Evolutionary conservation across 2,113 vertebrate species (phyloP).

Genomic region (Apodemus sylvaticus): DNA sequence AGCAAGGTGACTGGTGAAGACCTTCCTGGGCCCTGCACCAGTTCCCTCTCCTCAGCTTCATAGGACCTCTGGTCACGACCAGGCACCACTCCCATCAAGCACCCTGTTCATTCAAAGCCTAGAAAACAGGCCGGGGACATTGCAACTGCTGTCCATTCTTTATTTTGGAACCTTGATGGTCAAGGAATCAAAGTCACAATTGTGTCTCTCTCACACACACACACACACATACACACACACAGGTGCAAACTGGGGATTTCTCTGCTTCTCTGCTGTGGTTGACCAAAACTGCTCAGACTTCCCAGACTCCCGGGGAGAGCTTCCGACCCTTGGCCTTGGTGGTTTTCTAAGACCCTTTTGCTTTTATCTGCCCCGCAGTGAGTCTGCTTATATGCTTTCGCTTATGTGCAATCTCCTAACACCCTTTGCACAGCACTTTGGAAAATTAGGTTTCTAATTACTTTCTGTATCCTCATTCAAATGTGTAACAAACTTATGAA

Average conservation of each 20-base stretch:
- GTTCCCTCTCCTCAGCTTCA: neutral
- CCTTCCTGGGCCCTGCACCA: neutral
- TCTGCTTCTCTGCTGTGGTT: neutral
- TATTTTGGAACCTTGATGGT: neutral
- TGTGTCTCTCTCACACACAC: no score
- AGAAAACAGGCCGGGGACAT: neutral
- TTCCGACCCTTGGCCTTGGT: neutral
- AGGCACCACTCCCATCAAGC: rapidly evolving
- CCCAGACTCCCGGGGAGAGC: neutral
- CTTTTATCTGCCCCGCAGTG: no score
- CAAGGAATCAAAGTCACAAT: neutral
- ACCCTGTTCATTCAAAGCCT: slow-evolving; percentile 48
- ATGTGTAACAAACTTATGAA: neutral
- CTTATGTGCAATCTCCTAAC: neutral
- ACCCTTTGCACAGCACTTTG: neutral
- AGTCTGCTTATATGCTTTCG: neutral
- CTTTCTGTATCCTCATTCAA: neutral
- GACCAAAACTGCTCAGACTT: neutral
- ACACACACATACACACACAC: no score
- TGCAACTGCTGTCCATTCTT: neutral
- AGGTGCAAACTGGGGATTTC: neutral
- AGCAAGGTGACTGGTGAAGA: neutral
- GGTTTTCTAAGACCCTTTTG: neutral
- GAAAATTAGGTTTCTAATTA: neutral
- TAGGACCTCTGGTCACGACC: neutral